phyloP scores from a whole-genome alignment of 1,140 invertebrate genomes.

The Zeugodacus cucurbitae region DNA sequence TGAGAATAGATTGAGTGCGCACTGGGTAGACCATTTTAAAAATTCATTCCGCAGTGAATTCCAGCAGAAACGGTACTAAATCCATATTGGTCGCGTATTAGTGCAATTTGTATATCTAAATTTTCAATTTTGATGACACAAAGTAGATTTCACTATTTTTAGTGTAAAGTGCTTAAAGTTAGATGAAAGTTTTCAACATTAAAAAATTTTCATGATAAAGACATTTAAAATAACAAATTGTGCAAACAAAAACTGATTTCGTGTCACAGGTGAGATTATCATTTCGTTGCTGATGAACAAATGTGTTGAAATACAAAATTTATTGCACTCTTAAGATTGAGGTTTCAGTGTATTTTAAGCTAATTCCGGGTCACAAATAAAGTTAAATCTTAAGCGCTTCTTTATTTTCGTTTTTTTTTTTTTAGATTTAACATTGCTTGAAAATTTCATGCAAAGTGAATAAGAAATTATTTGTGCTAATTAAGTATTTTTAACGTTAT shows the following conservation, averaged over 20 bases:
- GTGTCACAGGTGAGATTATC: not conserved
- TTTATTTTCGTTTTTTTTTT: no score
- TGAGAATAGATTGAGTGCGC: not conserved
- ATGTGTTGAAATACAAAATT: not conserved
- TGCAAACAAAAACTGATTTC: not conserved
- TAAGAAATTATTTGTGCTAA: no score
- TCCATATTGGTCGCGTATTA: not conserved
- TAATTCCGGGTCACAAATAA: no score
- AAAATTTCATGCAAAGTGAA: no score
- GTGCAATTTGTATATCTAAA: not conserved
- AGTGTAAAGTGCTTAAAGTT: not conserved
- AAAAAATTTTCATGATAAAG: not conserved
- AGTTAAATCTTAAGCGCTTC: no score
- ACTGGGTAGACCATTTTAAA: not conserved
- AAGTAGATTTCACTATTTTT: not conserved
- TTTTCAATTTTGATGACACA: not conserved
- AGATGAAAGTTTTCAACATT: not conserved
- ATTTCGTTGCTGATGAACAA: not conserved
- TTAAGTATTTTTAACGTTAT: no score
- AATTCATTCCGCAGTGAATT: not conserved
- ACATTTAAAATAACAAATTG: not conserved
- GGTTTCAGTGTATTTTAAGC: no score
- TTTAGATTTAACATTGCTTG: no score
- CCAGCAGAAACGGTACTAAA: not conserved
- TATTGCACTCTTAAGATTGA: not conserved